Evolutionary conservation across 2,797 vertebrate species (phyloP), one percentile per base, ranked within the genome.

Genomic region (Liasis olivaceus): DNA sequence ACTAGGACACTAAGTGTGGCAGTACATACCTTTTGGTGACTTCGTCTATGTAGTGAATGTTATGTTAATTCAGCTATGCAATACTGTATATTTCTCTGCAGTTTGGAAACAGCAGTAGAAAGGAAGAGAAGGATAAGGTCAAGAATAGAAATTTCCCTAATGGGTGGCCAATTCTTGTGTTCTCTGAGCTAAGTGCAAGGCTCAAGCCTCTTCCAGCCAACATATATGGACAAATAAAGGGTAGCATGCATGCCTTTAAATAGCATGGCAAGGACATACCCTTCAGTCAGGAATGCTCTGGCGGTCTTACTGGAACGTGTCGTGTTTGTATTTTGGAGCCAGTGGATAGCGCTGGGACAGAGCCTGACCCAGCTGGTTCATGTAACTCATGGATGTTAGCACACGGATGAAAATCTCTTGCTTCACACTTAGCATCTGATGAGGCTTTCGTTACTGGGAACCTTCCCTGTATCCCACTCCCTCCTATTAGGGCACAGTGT

Each of bases 251-350:
- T 92, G 88, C 95, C 95, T 97, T 95, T 96, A 97, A 97, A 97
- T 97, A 97, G 96, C 95, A 26, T 0, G 0, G 42, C 7, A 47
- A 96, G 96, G 95, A 94, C 95, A 94, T 89, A 91, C 94, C 96
- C 96, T 97, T 95, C 88, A 0, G 0, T 88, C 11, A 96, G 91
- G 97, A 97, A 97, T 96, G 95, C 96, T 96, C 91, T 96, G 96
- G 95, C 95, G 7, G 88, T 91, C 93, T 92, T 0, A 7, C 56
- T 91, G 94, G 96, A 97, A 97, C 95, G 47, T 89, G 95, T 42
- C 42, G 51, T 93, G 47, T 92, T 95, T 2, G 36, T 86, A 95
- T 60, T 94, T 0, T 6, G 72, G 93, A 95, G 88, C 58, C n/a
- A 0, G 36, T n/a, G 88, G 86, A n/a, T 77, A 72, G 31, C 84